A percentile compares a stretch with the other conserved stretches of the same genome.
Evolutionary conservation across 2,113 vertebrate genomes (phyloP).

Genomic region (Alaudala cheleensis): DNA sequence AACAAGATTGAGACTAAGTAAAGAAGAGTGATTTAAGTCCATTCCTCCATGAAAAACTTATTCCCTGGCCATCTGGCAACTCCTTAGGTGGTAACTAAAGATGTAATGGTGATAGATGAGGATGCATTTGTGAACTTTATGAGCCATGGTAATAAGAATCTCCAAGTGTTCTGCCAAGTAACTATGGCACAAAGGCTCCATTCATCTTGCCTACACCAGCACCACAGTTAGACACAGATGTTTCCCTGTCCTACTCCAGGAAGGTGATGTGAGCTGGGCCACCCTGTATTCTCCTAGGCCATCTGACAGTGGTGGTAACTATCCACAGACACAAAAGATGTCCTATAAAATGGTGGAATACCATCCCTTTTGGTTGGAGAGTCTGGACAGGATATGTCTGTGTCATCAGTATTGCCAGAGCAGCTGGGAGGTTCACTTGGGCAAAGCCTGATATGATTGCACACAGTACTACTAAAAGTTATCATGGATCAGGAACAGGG

Average conservation of each 20-base stretch:
- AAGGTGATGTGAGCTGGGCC: neutral
- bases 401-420: neutral
- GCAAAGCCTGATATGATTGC: neutral
- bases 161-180: neutral
- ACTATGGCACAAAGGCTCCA: neutral
- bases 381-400: neutral
- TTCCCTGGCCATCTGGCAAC: slow-evolving; percentile 22
- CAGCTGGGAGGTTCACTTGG: neutral
- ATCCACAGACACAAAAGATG: neutral
- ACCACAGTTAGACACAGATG: neutral
- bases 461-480: neutral
- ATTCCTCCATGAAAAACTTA: neutral
- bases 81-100: slow-evolving; percentile 20
- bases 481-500: neutral
- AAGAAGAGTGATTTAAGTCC: neutral
- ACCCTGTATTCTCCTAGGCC: neutral
- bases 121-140: slow-evolving; percentile 36
- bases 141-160: slow-evolving; percentile 22
- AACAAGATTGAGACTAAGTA: neutral
- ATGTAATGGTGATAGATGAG: slow-evolving; percentile 27
- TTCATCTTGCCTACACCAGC: neutral
- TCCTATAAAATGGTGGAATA: neutral
- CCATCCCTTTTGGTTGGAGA: neutral
- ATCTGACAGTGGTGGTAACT: neutral
- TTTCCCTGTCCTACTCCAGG: neutral